phyloP scores from a whole-genome alignment of 2,888 invertebrate species.

The Notocelia uddmanniana region DNA sequence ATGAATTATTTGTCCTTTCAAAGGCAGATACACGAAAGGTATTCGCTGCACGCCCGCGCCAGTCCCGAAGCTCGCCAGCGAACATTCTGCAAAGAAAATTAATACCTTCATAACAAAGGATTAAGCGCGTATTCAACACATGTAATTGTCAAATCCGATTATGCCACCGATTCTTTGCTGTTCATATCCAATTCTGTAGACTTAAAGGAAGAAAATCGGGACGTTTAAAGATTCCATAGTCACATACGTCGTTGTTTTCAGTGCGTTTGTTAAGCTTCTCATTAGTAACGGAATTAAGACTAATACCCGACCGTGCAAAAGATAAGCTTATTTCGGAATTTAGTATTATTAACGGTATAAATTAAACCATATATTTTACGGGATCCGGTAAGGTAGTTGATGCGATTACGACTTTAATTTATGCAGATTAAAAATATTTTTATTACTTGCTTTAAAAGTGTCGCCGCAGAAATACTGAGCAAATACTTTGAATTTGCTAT shows the following conservation, averaged over 20 bases:
- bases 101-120: conserved; percentile 39
- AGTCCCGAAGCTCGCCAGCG: conserved; percentile 91
- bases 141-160: conserved; percentile 55
- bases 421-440: conserved; percentile 45
- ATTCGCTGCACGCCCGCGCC: conserved; percentile 90
- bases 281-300: conserved; percentile 65
- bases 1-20: conserved; percentile 95
- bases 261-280: conserved; percentile 50
- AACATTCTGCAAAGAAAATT: conserved; percentile 88
- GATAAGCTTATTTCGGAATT: conserved; percentile 55
- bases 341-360: conserved; percentile 54
- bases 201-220: background rate
- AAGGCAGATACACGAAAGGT: conserved; percentile 94
- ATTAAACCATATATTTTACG: conserved; percentile 46
- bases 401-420: conserved; percentile 42
- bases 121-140: conserved; percentile 49
- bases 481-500: conserved; percentile 27
- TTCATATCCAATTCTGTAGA: conserved; percentile 36
- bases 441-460: conserved; percentile 30
- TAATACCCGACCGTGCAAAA: conserved; percentile 54
- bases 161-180: conserved; percentile 41
- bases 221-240: background rate
- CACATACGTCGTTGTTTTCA: background rate
- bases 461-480: conserved; percentile 17
- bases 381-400: conserved; percentile 40